Evolutionary conservation across 2,888 invertebrate species (phyloP), one percentile per base, ranked within the genome.

Genomic region (Nomada lathburiana): DNA sequence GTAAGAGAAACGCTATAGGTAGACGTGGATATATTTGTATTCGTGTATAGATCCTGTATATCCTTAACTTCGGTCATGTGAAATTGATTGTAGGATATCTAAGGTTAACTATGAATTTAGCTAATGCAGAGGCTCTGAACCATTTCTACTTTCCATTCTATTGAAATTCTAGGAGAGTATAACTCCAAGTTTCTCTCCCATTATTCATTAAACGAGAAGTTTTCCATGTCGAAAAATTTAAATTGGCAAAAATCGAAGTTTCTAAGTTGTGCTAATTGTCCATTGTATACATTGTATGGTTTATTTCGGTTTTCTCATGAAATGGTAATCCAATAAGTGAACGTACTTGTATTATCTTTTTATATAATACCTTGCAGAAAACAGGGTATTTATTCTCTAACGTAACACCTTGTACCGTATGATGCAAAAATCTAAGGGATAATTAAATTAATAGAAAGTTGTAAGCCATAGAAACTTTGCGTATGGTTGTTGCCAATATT

Each of bases 81-180:
- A 68, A 68, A 55, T 68, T 68, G 42, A 68, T 68, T 11, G 42
- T 57, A 44, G 5, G 44, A 47, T 69, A 44, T 69, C 57, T 42
- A 50, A 60, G 70, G 29, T 60, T 42, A 23, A 36, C 59, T 23
- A 60, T 74, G 42, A 60, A 74, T 74, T 67, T 23, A 5, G 16
- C 55, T 2, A 57, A 36, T 57, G 11, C 7, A 47, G 29, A n/a
- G 13, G 36, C 23, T 47, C 29, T 44, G 13, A 44, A 44, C 2
- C 55, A 70, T 71, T 64, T 44, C 36, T 57, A 57, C 50, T 71
- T 71, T 71, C 70, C 47, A 63, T 64, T 23, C 47, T 16, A 76
- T 76, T 71, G 71, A 64, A 65, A 76, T 71, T 71, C 57, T 71
- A 18, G 4, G 2, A 18, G n/a, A n/a, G 70, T 23, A 59, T 50